Evolutionary conservation across 2,113 vertebrate species (phyloP), one percentile per base, ranked within the genome.

Genomic region (Dasyurus viverrinus): DNA sequence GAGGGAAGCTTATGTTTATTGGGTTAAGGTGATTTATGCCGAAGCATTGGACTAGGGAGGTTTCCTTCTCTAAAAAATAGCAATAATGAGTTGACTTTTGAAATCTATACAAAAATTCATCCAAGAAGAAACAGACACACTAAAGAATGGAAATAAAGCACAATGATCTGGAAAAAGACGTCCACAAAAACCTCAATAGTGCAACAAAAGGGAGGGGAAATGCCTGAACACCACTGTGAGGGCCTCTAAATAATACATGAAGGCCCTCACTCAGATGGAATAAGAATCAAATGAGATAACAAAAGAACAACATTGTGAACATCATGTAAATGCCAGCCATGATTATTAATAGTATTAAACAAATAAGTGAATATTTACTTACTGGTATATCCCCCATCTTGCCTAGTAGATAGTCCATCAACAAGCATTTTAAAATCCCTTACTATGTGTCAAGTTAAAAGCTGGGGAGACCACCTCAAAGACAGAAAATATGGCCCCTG

Each of bases 101-200:
- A 48, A 93, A 97, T 92, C 30, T 76, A 36, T 95, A 92, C 95
- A 84, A 89, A 94, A 95, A 23, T 89, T 91, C 68, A 95, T 30
- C n/a, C 92, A 89, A 92, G 93, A 92, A 92, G 94, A 93, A 57
- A 92, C 54, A 90, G 30, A 52, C 12, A 90, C 84, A 92, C 90
- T 60, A 90, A 93, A 91, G 47, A 93, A 93, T 89, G 57, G 76
- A 97, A 95, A 94, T 96, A 96, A 96, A 95, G 91, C 47, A 1
- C 54, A 96, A 92, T 94, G 16, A 94, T 48, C 52, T 91, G 25
- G 54, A 90, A 95, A 96, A 36, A 93, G 93, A 84, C 53, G 3
- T 50, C 93, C 76, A 84, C 89, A 95, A 96, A 93, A 55, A 14
- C 0, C n/a, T 46, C 93, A 94, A 93, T n/a, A 94, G 92, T 94